Evolutionary conservation across 2,113 vertebrate genomes (phyloP), one percentile per base, ranked within the genome.

Genomic region (Rhodinocichla rosea): DNA sequence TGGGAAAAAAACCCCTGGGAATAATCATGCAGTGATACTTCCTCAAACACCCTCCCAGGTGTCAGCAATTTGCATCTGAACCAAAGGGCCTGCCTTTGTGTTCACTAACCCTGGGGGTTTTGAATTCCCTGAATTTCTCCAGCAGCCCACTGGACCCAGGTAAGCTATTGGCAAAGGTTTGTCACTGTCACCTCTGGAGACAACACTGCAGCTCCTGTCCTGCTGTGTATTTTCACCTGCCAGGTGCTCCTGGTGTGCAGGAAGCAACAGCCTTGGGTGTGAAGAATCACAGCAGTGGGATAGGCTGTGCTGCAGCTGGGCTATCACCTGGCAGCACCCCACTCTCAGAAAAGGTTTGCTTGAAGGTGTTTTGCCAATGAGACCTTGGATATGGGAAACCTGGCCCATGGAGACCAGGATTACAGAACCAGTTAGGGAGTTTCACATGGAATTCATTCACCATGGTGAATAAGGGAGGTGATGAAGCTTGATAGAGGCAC

Each of bases 61-160:
- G 69, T 89, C 84, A 82, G 37, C 10, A 71, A 63, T 84, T 91
- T 89, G 47, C 81, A 47, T 71, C 55, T 78, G 81, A 91, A 69
- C 60, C 35, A 55, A 45, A 84, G 84, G 53, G 33, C 27, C 30
- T 89, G 35, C 12, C 12, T 89, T 83, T 81, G 39, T 77, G 28
- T 30, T 83, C 45, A 55, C 27, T 14, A 63, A 39, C 33, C 64
- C 13, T 53, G 39, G 21, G 56, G 45, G 2, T 1, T 44, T 90
- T 76, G 40, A 15, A 10, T 78, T 70, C 39, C n/a, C n/a, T 47
- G 42, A 28, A 33, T 78, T 89, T 85, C n/a, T 87, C 21, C n/a
- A 26, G 10, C 23, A 79, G 44, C 24, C 73, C n/a, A 10, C 13
- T 56, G 52, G 22, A 64, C 4, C 15, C 5, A 2, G 9, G 20